These are phyloP conservation scores for Elephas maximus DNA, from an alignment of 2,113 vertebrate genomes.

Conservation along the genomic window DNA sequence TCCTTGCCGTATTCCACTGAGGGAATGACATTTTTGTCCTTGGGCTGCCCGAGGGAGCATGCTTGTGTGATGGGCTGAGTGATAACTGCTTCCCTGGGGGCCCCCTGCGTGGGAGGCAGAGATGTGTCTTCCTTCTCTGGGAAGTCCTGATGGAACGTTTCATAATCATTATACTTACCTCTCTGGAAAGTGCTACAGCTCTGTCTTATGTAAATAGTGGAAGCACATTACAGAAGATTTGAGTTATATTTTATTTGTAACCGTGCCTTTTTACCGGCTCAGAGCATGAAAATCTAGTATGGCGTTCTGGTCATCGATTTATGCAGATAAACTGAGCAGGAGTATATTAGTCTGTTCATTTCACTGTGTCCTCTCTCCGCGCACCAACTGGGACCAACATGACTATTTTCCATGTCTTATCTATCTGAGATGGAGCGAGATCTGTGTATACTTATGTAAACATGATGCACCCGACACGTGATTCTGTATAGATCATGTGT, in stretches of 20 bases:
- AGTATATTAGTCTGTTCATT: neutral
- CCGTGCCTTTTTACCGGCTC: neutral
- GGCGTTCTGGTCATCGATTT: neutral
- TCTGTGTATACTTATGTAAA: no score
- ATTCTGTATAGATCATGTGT: no score
- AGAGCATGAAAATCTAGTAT: neutral
- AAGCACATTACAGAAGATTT: neutral
- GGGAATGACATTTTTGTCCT: neutral
- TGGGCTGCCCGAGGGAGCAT: neutral
- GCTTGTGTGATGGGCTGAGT: neutral
- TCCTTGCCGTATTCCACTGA: neutral
- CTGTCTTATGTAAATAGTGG: neutral
- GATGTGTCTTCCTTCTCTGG: neutral
- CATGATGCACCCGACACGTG: no score
- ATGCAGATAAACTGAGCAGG: neutral
- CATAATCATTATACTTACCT: neutral
- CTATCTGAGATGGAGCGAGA: no score
- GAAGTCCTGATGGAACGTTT: neutral
- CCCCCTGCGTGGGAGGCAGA: neutral
- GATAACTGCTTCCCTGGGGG: neutral
- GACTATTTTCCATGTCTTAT: neutral
- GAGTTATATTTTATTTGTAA: neutral
- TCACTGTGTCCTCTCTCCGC: neutral
- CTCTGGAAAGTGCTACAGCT: neutral
- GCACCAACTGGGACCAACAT: fast-evolving